phyloP scores from a whole-genome alignment of 2,113 vertebrate genomes.

The Nestor notabilis region DNA sequence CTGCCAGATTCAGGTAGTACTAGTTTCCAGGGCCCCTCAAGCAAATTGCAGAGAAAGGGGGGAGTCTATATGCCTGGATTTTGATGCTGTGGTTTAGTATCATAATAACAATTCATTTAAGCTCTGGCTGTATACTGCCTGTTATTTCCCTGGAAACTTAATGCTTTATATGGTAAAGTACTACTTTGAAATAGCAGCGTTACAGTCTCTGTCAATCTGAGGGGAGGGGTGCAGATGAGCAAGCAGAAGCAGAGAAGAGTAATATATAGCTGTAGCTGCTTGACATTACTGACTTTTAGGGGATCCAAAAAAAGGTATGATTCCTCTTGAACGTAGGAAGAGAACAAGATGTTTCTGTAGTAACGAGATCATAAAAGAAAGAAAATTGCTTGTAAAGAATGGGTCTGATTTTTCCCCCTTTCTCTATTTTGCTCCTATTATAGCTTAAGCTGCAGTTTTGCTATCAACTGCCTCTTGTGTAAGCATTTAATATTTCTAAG shows the following conservation, averaged over 20 bases:
- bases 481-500: constrained; percentile 7
- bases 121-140: not conserved
- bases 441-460: constrained; percentile 19
- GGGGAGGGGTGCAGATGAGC: not conserved
- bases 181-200: not conserved
- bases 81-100: constrained; percentile 17
- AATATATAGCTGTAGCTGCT: not conserved
- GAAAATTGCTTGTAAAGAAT: constrained; percentile 49
- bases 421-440: not conserved
- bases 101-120: not conserved
- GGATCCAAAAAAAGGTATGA: constrained; percentile 1
- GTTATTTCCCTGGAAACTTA: constrained; percentile 21
- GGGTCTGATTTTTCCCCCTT: not conserved
- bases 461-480: constrained; percentile 18
- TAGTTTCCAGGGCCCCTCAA: not conserved
- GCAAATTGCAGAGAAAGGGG: not conserved
- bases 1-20: not conserved
- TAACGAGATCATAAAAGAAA: constrained; percentile 27
- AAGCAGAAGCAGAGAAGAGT: not conserved
- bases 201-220: not conserved
- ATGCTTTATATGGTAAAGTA: not conserved
- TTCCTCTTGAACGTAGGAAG: not conserved
- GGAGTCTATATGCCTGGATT: not conserved
- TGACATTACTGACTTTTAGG: constrained; percentile 35
- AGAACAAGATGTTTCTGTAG: constrained; percentile 52